These are phyloP conservation scores for Apteryx mantelli DNA, from an alignment of 2,113 vertebrate genomes.

Conservation along the genomic window DNA sequence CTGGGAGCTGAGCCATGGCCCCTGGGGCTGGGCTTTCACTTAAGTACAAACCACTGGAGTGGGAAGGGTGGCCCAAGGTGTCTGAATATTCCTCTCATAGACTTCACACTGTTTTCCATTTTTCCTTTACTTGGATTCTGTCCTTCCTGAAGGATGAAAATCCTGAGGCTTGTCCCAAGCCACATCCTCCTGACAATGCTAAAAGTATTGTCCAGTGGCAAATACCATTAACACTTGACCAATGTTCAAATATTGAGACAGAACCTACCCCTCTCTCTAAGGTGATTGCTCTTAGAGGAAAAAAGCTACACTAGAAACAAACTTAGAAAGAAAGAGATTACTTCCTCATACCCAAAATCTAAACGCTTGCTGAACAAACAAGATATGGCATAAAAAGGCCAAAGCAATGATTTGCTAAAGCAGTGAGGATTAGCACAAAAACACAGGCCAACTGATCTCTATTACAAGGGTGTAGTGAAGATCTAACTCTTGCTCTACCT, in stretches of 20 bases:
- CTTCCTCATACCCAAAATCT: background rate
- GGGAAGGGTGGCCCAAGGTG: background rate
- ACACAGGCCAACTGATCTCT: background rate
- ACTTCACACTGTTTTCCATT: no score
- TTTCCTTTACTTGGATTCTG: no score
- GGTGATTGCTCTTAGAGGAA: background rate
- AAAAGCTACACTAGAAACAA: background rate
- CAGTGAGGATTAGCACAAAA: background rate
- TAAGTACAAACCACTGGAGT: background rate
- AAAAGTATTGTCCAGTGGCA: background rate
- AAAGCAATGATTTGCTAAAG: background rate
- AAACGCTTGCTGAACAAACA: background rate
- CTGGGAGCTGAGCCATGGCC: fast-evolving
- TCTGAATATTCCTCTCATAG: background rate
- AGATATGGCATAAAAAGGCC: background rate
- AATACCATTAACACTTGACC: background rate
- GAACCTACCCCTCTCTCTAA: background rate
- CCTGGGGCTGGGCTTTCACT: background rate
- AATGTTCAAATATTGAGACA: background rate
- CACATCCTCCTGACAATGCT: no score
- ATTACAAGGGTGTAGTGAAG: background rate
- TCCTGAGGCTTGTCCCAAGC: no score
- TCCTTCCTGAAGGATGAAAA: no score
- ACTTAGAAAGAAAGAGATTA: background rate
- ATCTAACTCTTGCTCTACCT: background rate